Base-by-base conservation (phyloP, 2,888 invertebrate genomes). In the Chrysodeixis includens region DNA sequence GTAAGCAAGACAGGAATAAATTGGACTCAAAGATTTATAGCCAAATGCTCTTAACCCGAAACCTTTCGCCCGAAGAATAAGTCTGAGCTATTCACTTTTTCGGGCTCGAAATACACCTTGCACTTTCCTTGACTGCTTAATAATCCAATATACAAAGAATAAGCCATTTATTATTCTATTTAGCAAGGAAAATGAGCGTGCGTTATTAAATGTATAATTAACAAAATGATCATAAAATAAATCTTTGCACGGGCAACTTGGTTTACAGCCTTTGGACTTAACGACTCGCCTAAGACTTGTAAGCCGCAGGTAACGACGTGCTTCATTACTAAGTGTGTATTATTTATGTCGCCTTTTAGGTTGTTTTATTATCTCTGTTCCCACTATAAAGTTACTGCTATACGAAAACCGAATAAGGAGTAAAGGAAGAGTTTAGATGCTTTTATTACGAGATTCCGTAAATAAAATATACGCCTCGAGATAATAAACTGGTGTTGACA, bases 11-110 rank as follows among this genome's bases (percentile, higher is more conserved):
- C 90, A 90, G 88, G 88, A 90, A 92, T 93, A 92, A 92, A 93
- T 93, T 92, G 92, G 90, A 83, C 87, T 85, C 83, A 83, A 87
- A 84, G 92, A 94, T 94, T 94, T 94, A 94, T 94, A 88, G 87
- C 91, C 91, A 85, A 94, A 93, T 91, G 93, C 94, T 94, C 90
- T 94, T 92, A 93, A 91, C 92, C 88, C 90, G 85, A 86, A 87
- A 85, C 85, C 83, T 88, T 85, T 83, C 82, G 82, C 79, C 74
- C 78, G 69, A 78, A 78, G 83, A 83, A 86, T 84, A 86, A 86
- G 83, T 85, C 81, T 78, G 75, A 76, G 81, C 85, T 86, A 88
- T 87, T 85, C 86, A 87, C 82, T 87, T 86, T 86, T 88, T 88
- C 81, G 76, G 66, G 68, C 76, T 72, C 73, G 56, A 66, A 71